phyloP scores from a whole-genome alignment of 2,888 invertebrate genomes.

The Stramonita haemastoma region DNA sequence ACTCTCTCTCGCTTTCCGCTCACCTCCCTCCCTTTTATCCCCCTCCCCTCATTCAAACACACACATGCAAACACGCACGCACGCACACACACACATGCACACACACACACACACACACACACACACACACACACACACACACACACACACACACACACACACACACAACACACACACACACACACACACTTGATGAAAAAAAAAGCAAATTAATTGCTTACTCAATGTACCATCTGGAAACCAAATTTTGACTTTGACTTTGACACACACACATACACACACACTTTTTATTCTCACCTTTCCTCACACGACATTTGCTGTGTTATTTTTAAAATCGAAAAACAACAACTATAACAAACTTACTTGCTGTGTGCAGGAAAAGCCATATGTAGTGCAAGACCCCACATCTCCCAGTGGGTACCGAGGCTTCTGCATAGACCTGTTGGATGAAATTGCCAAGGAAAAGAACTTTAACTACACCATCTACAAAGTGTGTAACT shows the following conservation, averaged over 20 bases:
- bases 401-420: slow-evolving; percentile 85
- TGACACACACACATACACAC: not conserved
- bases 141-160: not conserved
- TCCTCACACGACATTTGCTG: too few species aligned
- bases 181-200: not conserved
- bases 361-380: slow-evolving; percentile 69
- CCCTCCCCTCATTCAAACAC: too few species aligned
- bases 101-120: not conserved
- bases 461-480: slow-evolving; percentile 88
- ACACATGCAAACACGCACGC: too few species aligned
- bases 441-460: slow-evolving; percentile 88
- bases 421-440: slow-evolving; percentile 87
- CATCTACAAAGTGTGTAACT: slow-evolving; percentile 72
- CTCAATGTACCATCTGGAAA: too few species aligned
- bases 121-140: not conserved
- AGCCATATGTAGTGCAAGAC: slow-evolving; percentile 77
- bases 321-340: too few species aligned
- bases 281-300: not conserved
- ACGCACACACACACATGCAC: not conserved
- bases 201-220: too few species aligned
- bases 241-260: too few species aligned
- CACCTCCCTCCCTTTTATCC: too few species aligned
- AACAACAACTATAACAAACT: too few species aligned
- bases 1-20: too few species aligned
- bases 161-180: too few species aligned